Conservation (phyloP, 2,113 vertebrate genomes). For the Picathartes gymnocephalus region DNA sequence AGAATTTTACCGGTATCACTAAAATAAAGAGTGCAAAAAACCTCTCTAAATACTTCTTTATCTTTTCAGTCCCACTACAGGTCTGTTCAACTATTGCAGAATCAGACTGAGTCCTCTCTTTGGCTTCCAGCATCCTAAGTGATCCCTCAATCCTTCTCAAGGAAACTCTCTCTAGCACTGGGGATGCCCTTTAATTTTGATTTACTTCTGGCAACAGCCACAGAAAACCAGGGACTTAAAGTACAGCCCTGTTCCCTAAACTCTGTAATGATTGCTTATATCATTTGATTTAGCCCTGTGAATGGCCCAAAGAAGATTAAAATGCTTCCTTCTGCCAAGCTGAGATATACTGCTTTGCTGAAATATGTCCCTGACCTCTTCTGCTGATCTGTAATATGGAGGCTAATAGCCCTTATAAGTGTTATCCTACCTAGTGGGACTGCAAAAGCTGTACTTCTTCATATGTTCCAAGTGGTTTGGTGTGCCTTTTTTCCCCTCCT, state of each 20-base stretch:
- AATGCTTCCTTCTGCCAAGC: neutral
- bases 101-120: neutral
- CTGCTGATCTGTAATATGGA: neutral
- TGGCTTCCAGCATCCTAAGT: neutral
- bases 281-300: neutral
- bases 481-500: neutral
- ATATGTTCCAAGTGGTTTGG: neutral
- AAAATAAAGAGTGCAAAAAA: neutral
- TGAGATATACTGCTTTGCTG: neutral
- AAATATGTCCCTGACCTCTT: neutral
- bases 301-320: conserved; percentile 10
- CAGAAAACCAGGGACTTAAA: neutral
- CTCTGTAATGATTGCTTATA: neutral
- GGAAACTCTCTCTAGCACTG: neutral
- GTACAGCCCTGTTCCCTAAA: neutral
- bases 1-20: neutral
- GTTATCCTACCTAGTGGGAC: neutral
- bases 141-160: neutral
- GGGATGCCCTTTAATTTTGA: neutral
- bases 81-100: neutral
- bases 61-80: neutral
- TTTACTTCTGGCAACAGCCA: neutral
- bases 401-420: neutral
- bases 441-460: neutral
- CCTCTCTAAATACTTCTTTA: neutral